phyloP scores from a whole-genome alignment of 2,888 invertebrate species.

The Coremacera marginata region DNA sequence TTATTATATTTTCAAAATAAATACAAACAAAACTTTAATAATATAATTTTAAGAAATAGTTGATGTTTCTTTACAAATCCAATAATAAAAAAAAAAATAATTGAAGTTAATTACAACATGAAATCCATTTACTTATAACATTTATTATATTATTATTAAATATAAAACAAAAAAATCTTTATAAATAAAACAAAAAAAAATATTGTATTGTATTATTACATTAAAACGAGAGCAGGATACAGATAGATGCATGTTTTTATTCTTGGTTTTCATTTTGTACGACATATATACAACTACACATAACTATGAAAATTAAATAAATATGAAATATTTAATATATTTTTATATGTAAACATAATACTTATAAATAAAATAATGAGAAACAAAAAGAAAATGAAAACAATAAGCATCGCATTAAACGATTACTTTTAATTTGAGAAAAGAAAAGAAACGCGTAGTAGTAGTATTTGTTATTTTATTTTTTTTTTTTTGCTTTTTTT shows the following conservation, averaged over 20 bases:
- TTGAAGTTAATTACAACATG: slow-evolving; percentile 29
- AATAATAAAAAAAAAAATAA: slow-evolving; percentile 36
- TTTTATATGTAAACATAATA: not conserved
- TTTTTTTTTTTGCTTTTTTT: slow-evolving; percentile 2
- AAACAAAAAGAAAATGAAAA: no score
- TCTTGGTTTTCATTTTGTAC: slow-evolving; percentile 15
- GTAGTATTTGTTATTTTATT: not conserved
- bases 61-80: slow-evolving; percentile 49
- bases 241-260: slow-evolving; percentile 23
- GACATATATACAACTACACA: not conserved
- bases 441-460: not conserved
- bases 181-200: slow-evolving; percentile 35
- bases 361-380: no score
- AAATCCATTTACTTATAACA: slow-evolving; percentile 43
- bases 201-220: slow-evolving; percentile 37
- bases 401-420: no score
- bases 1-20: slow-evolving; percentile 44
- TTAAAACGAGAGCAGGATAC: slow-evolving; percentile 17
- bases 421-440: not conserved
- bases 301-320: slow-evolving; percentile 4
- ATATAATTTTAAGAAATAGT: slow-evolving; percentile 52
- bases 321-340: slow-evolving; percentile 4
- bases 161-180: slow-evolving; percentile 36
- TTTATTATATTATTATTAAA: slow-evolving; percentile 44
- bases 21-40: slow-evolving; percentile 25